phyloP scores from a whole-genome alignment of 2,113 vertebrate genomes.

The Numida meleagris region DNA sequence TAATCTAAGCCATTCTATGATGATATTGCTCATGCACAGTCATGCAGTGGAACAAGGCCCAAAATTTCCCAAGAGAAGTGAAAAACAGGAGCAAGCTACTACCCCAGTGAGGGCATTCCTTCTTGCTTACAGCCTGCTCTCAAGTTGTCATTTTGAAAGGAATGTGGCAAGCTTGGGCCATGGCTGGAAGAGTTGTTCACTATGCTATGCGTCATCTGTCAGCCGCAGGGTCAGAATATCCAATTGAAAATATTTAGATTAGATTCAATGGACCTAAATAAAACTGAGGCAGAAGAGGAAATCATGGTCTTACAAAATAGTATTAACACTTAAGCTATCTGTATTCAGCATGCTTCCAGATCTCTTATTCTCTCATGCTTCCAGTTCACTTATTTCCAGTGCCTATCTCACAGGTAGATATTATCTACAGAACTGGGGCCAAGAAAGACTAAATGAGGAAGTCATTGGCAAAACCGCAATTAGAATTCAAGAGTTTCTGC shows the following conservation, averaged over 20 bases:
- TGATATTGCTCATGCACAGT: background rate
- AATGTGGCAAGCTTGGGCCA: background rate
- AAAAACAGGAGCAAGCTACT: background rate
- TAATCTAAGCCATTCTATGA: no score
- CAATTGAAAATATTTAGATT: background rate
- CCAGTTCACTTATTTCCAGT: background rate
- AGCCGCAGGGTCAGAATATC: background rate
- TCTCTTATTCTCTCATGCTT: no score
- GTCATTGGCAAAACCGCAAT: constrained; percentile 39
- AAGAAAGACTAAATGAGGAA: constrained; percentile 51
- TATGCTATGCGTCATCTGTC: background rate
- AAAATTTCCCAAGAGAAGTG: background rate
- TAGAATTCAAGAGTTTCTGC: constrained; percentile 22
- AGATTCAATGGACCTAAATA: background rate
- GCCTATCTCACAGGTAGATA: constrained; percentile 32
- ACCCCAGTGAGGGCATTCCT: background rate
- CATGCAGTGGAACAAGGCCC: background rate
- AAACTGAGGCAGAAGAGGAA: background rate
- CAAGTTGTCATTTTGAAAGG: background rate
- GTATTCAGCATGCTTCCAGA: background rate
- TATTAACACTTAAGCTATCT: background rate
- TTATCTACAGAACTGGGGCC: constrained; percentile 31
- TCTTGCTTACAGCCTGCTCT: background rate
- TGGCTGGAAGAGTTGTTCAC: background rate
- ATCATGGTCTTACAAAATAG: background rate